Evolutionary conservation across 2,888 invertebrate genomes (phyloP), one percentile per base, ranked within the genome.

Genomic region (Aphodius granarius): DNA sequence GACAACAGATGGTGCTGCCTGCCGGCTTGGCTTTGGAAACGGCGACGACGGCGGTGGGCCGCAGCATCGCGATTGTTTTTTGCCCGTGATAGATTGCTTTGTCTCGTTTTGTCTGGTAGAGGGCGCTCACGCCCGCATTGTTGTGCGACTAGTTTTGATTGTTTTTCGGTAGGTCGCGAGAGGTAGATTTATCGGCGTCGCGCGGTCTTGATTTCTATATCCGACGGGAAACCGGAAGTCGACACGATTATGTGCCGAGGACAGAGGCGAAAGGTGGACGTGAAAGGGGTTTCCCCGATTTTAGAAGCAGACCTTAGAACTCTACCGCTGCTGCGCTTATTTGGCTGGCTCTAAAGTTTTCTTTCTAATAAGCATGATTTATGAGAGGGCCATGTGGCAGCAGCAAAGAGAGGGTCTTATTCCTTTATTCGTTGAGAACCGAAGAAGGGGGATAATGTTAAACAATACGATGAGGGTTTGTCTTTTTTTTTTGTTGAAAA

Each of bases 81-180:
- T 85, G 84, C 68, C 9, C 68, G 68, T 85, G 86, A 86, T 86
- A 85, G 86, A 86, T 86, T 84, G 85, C 85, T 84, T 84, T 85
- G 85, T 85, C 85, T 84, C 84, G 43, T 43, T 43, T 43, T 43
- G 43, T 43, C 43, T 43, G 43, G 1, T 43, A 43, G 43, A 43
- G 6, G 43, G 43, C 43, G 43, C 43, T 43, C 13, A 43, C 43
- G 43, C 43, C 43, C 68, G 68, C 68, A 68, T 68, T 85, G 85
- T 85, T 85, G 85, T 85, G 85, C 84, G 85, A 84, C 84, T 85
- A 86, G 85, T 86, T 85, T 85, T 85, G 85, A 85, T 85, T 85
- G 85, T 86, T 86, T 86, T 85, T 85, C 84, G 83, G 82, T 83
- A n/a, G 85, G 78, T 81, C 78, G 82, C 84, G 85, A 85, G 83